Percentiles rank a stretch among this genome's conserved stretches.
Evolutionary conservation across 2,797 vertebrate species (phyloP).

Genomic region (Lemur catta): DNA sequence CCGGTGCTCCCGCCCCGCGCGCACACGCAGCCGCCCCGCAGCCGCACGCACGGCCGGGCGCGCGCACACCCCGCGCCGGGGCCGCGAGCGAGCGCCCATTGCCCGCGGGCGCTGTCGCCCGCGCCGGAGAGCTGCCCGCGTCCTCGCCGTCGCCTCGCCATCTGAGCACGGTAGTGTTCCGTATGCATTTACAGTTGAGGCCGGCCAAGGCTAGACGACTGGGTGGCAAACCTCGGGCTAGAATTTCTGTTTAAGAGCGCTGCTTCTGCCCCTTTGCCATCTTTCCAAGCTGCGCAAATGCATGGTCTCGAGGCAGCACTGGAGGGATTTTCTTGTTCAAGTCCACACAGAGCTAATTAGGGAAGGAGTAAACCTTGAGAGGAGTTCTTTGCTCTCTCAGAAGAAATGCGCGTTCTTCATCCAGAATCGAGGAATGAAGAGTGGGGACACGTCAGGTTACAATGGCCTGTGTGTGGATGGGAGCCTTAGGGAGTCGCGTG

Average conservation of each 20-base stretch:
- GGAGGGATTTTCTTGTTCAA: neutral
- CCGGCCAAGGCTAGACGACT: no score
- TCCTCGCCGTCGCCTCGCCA: accelerated
- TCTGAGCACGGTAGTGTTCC: accelerated
- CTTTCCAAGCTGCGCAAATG: neutral
- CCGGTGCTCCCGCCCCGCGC: neutral
- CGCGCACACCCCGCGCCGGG: slow-evolving; percentile 5
- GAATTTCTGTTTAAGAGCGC: neutral
- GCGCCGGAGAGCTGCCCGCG: accelerated
- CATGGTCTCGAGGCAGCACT: neutral
- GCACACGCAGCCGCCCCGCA: slow-evolving; percentile 6
- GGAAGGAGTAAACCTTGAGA: neutral
- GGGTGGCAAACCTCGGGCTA: neutral
- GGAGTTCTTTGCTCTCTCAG: neutral
- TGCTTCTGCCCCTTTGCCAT: accelerated
- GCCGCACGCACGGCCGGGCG: slow-evolving; percentile 1
- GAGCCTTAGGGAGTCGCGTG: neutral
- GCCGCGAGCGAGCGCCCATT: neutral
- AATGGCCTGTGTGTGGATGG: accelerated
- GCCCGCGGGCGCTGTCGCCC: neutral
- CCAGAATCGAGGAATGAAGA: neutral
- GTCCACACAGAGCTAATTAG: neutral
- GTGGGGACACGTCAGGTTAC: neutral
- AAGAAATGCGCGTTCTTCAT: neutral
- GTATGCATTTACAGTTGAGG: neutral